phyloP scores from a whole-genome alignment of 2,797 vertebrate genomes.

The Tapera naevia region DNA sequence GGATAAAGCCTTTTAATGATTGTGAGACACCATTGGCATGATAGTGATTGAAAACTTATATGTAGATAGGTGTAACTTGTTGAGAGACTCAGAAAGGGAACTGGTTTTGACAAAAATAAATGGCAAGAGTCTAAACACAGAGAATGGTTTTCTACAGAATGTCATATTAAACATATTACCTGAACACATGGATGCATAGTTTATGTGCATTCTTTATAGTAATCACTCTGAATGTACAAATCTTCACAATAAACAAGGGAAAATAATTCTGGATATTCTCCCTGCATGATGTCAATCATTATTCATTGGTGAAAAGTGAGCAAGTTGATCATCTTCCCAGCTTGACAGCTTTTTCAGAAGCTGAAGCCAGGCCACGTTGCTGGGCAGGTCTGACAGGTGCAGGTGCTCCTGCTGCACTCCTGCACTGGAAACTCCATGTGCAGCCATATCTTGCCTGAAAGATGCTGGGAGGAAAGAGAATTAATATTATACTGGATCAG shows the following conservation, averaged over 20 bases:
- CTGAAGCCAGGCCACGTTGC: rapidly evolving
- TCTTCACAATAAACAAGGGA: not conserved
- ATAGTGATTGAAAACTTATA: not conserved
- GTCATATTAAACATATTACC: not conserved
- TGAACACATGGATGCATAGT: not conserved
- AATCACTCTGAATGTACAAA: not conserved
- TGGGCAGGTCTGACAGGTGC: not conserved
- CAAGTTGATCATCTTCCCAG: not conserved
- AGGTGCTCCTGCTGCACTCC: rapidly evolving
- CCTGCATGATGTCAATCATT: not conserved
- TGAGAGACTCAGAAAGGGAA: not conserved
- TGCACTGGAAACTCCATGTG: not conserved
- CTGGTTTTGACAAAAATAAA: not conserved
- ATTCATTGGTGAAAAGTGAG: not conserved
- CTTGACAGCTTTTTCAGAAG: not conserved
- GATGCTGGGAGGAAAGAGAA: not conserved
- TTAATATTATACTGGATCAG: not conserved
- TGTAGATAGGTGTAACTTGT: not conserved
- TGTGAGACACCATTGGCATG: not conserved
- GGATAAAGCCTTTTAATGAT: not conserved
- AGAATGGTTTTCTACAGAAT: not conserved
- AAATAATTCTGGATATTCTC: not conserved
- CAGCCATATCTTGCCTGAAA: not conserved
- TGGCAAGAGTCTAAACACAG: not conserved
- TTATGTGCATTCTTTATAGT: not conserved